Evolutionary conservation across 2,888 invertebrate genomes (phyloP), one percentile per base, ranked within the genome.

Genomic region (Tiphia femorata): DNA sequence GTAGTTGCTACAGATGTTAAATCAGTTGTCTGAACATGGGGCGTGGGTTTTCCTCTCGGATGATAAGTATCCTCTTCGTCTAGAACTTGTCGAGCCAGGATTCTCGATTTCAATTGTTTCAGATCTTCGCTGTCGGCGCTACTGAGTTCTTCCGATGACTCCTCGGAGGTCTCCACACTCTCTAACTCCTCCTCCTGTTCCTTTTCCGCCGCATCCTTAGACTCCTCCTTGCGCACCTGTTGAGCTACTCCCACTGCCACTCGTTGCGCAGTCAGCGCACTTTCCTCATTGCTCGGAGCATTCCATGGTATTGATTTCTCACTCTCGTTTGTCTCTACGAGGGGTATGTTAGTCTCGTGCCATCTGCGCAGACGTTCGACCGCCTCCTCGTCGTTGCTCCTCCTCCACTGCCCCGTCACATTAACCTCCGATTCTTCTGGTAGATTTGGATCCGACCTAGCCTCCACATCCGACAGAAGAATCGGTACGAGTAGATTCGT

Each of bases 51-150:
- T 23, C 80, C 82, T 19, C 73, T 66, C 0, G 81, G 81, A 63
- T 82, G 77, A 54, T 82, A 82, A 2, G 81, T 83, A 20, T 81
- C 81, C 23, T 81, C 79, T 25, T 82, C 81, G 0, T 79, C 78
- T 1, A 73, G 37, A 2, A 75, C 63, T 3, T 77, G 75, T 49
- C 75, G 77, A 0, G 80, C 77, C 19, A 82, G 60, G 20, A 82
- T 81, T 27, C 81, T 70, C 0, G 77, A 70, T 56, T 80, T 82
- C 1, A 83, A 52, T 29, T 74, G 62, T 44, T 73, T 77, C 21
- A 82, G 20, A 46, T 82, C 80, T 12, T 81, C 81, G 47, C 79
- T 79, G 19, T 78, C 78, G 4, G 72, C 73, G 48, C 75, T 77
- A 47, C 72, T 70, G 0, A 62, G 30, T 23, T 73, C 76, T 40